Conservation (phyloP, 2,888 invertebrate genomes). For the Nomada fucata region DNA sequence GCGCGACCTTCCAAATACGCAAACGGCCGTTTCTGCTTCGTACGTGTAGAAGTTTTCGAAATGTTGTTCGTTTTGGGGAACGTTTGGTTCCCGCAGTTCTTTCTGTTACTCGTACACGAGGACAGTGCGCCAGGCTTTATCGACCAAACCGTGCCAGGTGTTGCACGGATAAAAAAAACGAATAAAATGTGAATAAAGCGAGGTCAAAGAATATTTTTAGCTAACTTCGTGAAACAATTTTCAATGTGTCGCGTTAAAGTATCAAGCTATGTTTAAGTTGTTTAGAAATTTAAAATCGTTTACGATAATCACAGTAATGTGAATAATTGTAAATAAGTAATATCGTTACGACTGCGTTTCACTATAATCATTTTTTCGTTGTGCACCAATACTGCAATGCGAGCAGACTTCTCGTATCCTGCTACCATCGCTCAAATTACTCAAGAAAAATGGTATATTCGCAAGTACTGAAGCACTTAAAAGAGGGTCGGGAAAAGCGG, state of each 20-base stretch:
- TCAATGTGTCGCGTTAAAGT: neutral
- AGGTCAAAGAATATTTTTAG: neutral
- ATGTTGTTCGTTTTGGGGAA: neutral
- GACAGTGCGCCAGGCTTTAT: constrained; percentile 16
- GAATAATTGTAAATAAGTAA: too few relatives aligned
- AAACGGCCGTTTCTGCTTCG: neutral
- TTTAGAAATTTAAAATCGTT: neutral
- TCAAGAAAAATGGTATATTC: too few relatives aligned
- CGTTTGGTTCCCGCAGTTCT: constrained; percentile 1
- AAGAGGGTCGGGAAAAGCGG: too few relatives aligned
- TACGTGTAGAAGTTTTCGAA: neutral
- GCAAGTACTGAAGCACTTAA: too few relatives aligned
- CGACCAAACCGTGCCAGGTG: constrained; percentile 30
- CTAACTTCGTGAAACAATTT: neutral
- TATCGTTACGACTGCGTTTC: too few relatives aligned
- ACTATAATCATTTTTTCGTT: too few relatives aligned
- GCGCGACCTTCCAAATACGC: neutral
- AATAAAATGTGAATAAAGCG: neutral
- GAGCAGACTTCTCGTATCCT: too few relatives aligned
- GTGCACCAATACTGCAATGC: too few relatives aligned
- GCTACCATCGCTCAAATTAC: too few relatives aligned
- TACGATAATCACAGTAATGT: neutral
- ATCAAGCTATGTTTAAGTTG: neutral
- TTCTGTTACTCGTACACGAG: constrained; percentile 12
- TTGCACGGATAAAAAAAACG: constrained; percentile 13